Percentiles rank a stretch among this genome's conserved stretches.
phyloP scores from a whole-genome alignment of 2,113 vertebrate species.

The Thalassarche chlororhynchos region DNA sequence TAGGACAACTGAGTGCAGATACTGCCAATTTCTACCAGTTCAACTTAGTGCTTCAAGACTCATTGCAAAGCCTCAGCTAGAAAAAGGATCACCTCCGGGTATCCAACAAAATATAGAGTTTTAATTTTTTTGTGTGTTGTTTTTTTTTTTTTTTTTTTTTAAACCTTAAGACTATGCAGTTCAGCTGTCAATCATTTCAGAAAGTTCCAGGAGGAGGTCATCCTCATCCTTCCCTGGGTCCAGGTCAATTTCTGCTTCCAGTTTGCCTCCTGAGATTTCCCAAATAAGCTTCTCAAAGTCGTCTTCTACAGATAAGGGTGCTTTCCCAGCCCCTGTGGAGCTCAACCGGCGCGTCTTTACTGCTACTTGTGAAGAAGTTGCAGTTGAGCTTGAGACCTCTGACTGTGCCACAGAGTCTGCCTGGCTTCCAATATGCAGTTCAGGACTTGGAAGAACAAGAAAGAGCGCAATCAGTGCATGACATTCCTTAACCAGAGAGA shows the following conservation, averaged over 20 bases:
- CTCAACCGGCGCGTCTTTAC: conserved; percentile 78
- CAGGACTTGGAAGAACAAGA: conserved; percentile 26
- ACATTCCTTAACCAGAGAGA: background rate
- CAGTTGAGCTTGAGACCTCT: conserved; percentile 21
- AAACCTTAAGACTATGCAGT: background rate
- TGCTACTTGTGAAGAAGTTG: conserved; percentile 13
- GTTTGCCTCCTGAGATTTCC: conserved; percentile 90
- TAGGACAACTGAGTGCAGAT: conserved; percentile 36
- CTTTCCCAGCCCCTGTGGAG: conserved; percentile 41
- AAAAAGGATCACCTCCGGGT: conserved; percentile 22
- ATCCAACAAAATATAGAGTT: conserved; percentile 50
- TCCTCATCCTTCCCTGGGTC: conserved; percentile 91
- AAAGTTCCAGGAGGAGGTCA: conserved; percentile 92
- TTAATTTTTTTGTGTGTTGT: background rate
- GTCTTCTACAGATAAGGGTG: conserved; percentile 78
- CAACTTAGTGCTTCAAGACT: conserved; percentile 66
- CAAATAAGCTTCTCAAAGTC: conserved; percentile 93
- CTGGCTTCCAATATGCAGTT: background rate
- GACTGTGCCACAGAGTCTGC: background rate
- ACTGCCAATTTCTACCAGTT: conserved; percentile 4
- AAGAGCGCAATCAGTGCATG: background rate
- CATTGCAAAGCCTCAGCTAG: conserved; percentile 44
- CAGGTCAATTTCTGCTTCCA: conserved; percentile 87
- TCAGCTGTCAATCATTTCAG: conserved; percentile 95
- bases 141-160: background rate